These are phyloP conservation scores for Sciaenops ocellatus DNA, from an alignment of 2,797 vertebrate species.

Conservation along the genomic window DNA sequence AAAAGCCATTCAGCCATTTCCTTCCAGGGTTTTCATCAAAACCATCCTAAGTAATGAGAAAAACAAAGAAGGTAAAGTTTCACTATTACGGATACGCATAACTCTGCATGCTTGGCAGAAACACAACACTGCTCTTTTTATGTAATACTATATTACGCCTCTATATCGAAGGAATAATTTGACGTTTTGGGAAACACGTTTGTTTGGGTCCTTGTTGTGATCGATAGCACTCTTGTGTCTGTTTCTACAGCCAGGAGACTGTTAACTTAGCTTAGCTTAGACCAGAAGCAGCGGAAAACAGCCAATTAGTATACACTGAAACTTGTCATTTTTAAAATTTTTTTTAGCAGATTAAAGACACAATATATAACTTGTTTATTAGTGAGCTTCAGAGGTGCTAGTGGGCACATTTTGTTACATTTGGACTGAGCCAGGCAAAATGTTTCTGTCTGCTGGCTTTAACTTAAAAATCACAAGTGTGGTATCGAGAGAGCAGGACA, in stretches of 20 bases:
- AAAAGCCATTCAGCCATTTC: constrained; percentile 89
- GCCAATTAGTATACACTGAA: background rate
- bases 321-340: accelerated
- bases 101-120: background rate
- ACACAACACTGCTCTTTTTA: background rate
- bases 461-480: background rate
- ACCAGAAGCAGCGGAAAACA: background rate
- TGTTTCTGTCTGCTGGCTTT: background rate
- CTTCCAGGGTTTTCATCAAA: constrained; percentile 91
- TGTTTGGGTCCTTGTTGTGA: background rate
- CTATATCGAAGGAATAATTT: background rate
- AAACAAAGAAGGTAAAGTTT: background rate
- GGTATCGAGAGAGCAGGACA: background rate
- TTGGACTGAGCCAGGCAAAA: background rate
- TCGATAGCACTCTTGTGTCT: background rate
- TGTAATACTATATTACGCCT: background rate
- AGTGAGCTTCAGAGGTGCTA: background rate
- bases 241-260: background rate
- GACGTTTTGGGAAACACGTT: background rate
- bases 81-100: background rate
- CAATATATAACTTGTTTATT: background rate
- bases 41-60: constrained; percentile 78
- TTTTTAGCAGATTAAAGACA: background rate
- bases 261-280: background rate
- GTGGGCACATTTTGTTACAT: background rate